phyloP scores from a whole-genome alignment of 2,888 invertebrate genomes.

The Megalurothrips usitatus region DNA sequence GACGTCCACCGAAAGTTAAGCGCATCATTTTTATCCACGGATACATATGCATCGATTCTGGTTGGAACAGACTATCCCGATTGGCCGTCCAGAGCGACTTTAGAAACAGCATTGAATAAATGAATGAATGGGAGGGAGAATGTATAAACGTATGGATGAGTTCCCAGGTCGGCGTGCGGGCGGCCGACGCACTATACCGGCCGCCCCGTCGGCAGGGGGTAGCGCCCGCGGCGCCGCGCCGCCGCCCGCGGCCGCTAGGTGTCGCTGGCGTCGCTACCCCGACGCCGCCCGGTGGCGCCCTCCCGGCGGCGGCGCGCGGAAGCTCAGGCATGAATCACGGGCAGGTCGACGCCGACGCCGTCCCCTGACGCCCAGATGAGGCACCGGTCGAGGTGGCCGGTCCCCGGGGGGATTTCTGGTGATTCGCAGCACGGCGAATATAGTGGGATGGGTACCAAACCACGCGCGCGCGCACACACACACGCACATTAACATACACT shows the following conservation, averaged over 20 bases:
- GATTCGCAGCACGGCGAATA: not conserved
- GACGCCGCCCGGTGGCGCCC: not conserved
- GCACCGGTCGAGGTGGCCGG: not conserved
- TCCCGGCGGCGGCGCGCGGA: not conserved
- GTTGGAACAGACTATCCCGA: too few relatives aligned
- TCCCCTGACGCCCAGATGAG: not conserved
- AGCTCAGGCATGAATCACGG: conserved; percentile 3
- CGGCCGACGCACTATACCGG: not conserved
- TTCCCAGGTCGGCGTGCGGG: not conserved
- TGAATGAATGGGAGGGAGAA: not conserved
- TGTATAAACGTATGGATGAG: too few relatives aligned
- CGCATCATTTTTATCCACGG: too few relatives aligned
- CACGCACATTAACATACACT: too few relatives aligned
- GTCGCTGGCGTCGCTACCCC: not conserved
- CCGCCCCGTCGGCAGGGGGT: not conserved
- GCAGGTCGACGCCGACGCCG: not conserved
- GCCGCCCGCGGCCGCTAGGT: not conserved
- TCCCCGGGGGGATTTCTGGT: not conserved
- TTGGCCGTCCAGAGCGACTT: too few relatives aligned
- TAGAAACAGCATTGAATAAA: not conserved
- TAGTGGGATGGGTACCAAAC: too few relatives aligned
- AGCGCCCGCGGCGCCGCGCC: not conserved
- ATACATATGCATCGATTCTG: too few relatives aligned
- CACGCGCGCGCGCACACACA: too few relatives aligned
- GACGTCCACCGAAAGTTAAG: too few relatives aligned